phyloP scores from a whole-genome alignment of 2,113 vertebrate genomes.

The Dasypus novemcinctus region DNA sequence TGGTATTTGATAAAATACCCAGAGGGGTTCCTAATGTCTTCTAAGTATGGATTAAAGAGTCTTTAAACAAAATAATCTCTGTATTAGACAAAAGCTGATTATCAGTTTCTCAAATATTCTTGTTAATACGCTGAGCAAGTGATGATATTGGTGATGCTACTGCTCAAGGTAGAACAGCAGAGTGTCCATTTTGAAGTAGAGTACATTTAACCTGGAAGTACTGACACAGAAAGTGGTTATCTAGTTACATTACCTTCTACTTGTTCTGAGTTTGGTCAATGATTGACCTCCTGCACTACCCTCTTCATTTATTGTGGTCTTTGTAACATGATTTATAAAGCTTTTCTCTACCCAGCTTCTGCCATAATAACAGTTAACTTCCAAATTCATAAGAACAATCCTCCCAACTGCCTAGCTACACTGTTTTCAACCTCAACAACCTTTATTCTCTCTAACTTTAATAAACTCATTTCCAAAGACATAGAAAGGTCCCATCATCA shows the following conservation, averaged over 20 bases:
- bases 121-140: not conserved
- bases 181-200: not conserved
- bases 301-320: not conserved
- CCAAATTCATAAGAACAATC: not conserved
- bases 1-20: not conserved
- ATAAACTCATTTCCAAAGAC: not conserved
- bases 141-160: not conserved
- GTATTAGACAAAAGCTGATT: not conserved
- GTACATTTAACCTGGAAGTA: not conserved
- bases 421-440: not conserved
- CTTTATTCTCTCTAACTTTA: not conserved
- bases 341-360: not conserved
- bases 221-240: not conserved
- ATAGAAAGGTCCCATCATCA: not conserved
- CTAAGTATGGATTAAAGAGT: not conserved
- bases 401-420: not conserved
- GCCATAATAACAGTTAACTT: not conserved
- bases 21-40: not conserved
- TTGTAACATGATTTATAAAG: constrained; percentile 1
- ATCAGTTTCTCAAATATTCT: not conserved
- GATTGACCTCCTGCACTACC: not conserved
- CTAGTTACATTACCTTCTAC: not conserved
- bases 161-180: not conserved
- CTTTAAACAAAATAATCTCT: not conserved
- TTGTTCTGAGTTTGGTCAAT: not conserved